A percentile compares a stretch with the other conserved stretches of the same genome.
Conservation (phyloP, 1,140 invertebrate species). For the Hestina assimilis region DNA sequence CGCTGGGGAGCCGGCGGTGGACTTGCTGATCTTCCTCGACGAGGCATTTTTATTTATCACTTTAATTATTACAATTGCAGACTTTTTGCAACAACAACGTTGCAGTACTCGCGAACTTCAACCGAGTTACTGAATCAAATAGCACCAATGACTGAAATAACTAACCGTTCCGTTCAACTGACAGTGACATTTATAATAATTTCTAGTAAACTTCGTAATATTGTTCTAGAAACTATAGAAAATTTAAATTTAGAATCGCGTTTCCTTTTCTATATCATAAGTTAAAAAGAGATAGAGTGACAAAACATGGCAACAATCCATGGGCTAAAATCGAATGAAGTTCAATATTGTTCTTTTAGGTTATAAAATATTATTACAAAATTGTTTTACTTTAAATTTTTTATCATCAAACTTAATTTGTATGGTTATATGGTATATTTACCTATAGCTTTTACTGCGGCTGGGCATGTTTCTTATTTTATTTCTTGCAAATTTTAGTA, state of each 20-base stretch:
- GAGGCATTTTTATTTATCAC: slow-evolving; percentile 81
- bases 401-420: too few species aligned
- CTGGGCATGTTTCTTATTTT: slow-evolving; percentile 17
- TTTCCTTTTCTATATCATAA: slow-evolving; percentile 23
- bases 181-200: slow-evolving; percentile 24
- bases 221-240: slow-evolving; percentile 43
- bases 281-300: slow-evolving; percentile 2
- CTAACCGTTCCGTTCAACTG: too few species aligned
- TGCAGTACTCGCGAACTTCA: slow-evolving; percentile 24
- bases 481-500: not conserved
- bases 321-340: too few species aligned
- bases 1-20: slow-evolving; percentile 81
- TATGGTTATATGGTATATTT: not conserved
- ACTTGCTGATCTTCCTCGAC: slow-evolving; percentile 85
- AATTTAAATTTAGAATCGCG: slow-evolving; percentile 46
- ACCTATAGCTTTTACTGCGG: slow-evolving; percentile 13
- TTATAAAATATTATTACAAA: too few species aligned
- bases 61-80: slow-evolving; percentile 15
- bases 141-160: too few species aligned
- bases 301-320: too few species aligned
- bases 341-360: too few species aligned
- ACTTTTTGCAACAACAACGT: slow-evolving; percentile 18
- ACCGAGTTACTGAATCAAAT: slow-evolving; percentile 16
- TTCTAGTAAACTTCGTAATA: slow-evolving; percentile 10
- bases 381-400: too few species aligned